A percentile compares a stretch with the other conserved stretches of the same genome.
These are phyloP conservation scores for Drosophila subobscura DNA, from an alignment of 1,140 invertebrate species.

Conservation along the genomic window DNA sequence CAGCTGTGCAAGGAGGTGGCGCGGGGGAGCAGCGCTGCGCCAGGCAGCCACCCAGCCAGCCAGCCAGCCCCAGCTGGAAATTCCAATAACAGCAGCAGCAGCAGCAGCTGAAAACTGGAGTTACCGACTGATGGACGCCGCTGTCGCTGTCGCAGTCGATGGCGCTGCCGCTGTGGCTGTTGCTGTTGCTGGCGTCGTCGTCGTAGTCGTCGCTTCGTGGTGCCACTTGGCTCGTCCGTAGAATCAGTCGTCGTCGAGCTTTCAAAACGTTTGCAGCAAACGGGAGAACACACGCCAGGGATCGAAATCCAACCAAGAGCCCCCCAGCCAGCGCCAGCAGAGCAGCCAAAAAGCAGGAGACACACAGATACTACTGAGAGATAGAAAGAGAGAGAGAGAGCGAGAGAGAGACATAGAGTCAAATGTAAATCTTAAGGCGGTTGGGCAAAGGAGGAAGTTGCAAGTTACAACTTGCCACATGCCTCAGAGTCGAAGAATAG, in stretches of 20 bases:
- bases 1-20: slow-evolving; percentile 49
- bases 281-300: slow-evolving; percentile 45
- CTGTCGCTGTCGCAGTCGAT: slow-evolving; percentile 16
- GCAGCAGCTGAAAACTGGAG: slow-evolving; percentile 37
- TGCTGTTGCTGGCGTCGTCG: slow-evolving; percentile 9
- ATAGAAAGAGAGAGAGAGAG: neutral
- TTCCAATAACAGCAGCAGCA: slow-evolving; percentile 32
- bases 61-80: slow-evolving; percentile 40
- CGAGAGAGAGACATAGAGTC: slow-evolving; percentile 18
- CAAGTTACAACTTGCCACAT: too few relatives aligned
- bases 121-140: slow-evolving; percentile 55
- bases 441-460: slow-evolving; percentile 12
- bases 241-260: slow-evolving; percentile 83
- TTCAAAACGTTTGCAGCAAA: slow-evolving; percentile 82
- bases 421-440: slow-evolving; percentile 45
- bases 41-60: slow-evolving; percentile 3
- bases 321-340: slow-evolving; percentile 36
- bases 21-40: slow-evolving; percentile 34
- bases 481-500: neutral
- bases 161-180: slow-evolving; percentile 4
- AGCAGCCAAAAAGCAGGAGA: slow-evolving; percentile 44
- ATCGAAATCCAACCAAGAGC: slow-evolving; percentile 18
- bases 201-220: slow-evolving; percentile 58
- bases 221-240: slow-evolving; percentile 64
- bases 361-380: slow-evolving; percentile 17